These are phyloP conservation scores for Enteromius fasciolatus DNA, from an alignment of 2,797 vertebrate genomes.

Conservation along the genomic window DNA sequence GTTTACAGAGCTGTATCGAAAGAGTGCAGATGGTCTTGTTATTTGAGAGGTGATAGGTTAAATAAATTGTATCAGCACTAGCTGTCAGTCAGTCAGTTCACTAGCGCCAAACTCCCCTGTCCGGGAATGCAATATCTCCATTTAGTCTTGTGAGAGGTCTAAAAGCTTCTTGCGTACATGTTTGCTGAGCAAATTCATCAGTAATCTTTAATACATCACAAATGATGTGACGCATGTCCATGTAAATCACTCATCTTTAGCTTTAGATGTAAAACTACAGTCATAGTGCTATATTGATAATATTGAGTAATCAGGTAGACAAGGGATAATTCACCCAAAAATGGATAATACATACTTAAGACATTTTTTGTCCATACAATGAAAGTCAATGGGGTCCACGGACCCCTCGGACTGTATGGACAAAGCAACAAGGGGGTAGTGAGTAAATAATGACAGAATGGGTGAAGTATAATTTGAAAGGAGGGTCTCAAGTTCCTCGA, in stretches of 20 bases:
- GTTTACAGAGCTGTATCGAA: conserved; percentile 58
- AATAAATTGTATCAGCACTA: conserved; percentile 56
- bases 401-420: not conserved
- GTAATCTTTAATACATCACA: not conserved
- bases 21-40: conserved; percentile 57
- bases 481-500: not conserved
- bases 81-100: conserved; percentile 39
- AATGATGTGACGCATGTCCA: not conserved
- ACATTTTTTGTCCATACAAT: not conserved
- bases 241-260: conserved; percentile 17
- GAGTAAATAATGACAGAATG: not conserved
- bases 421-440: not conserved
- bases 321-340: not conserved
- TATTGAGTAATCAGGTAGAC: not conserved
- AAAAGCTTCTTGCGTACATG: conserved; percentile 29
- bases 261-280: not conserved
- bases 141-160: conserved; percentile 31
- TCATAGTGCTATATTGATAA: not conserved
- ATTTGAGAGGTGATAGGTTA: conserved; percentile 55
- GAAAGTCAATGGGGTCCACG: not conserved
- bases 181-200: conserved; percentile 24
- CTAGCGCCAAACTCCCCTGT: conserved; percentile 31
- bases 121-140: conserved; percentile 37
- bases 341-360: not conserved
- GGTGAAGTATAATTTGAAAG: not conserved